A percentile compares a stretch with the other conserved stretches of the same genome.
Evolutionary conservation across 2,113 vertebrate species (phyloP).

Genomic region (Gobius niger): DNA sequence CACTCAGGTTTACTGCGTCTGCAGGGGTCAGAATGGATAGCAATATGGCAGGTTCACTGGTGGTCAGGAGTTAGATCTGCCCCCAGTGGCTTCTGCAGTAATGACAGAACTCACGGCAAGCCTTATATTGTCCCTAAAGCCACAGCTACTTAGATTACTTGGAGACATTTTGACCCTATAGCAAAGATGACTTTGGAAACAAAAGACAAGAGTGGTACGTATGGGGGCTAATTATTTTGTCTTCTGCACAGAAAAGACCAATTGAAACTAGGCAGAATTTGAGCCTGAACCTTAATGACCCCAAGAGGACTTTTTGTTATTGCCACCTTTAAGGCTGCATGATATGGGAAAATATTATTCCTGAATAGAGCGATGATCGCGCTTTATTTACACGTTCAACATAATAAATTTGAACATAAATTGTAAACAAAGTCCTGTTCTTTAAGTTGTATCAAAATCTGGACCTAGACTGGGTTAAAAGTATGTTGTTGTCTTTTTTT

Average conservation of each 20-base stretch:
- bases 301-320: no score
- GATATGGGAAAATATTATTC: no score
- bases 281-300: no score
- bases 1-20: constrained; percentile 70
- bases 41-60: constrained; percentile 67
- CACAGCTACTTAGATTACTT: constrained; percentile 73
- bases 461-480: no score
- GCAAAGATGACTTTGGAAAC: constrained; percentile 59
- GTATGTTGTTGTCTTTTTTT: no score
- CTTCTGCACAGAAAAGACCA: neutral
- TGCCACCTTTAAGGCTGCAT: no score
- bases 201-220: constrained; percentile 52
- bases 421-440: no score
- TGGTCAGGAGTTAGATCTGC: constrained; percentile 57
- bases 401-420: no score
- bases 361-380: no score
- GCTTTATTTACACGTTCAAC: no score
- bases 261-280: no score
- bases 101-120: constrained; percentile 66
- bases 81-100: constrained; percentile 62
- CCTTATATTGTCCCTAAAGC: constrained; percentile 63
- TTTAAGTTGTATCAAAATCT: no score
- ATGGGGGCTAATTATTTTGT: constrained; percentile 30
- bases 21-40: constrained; percentile 65
- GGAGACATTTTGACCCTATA: constrained; percentile 65